phyloP scores from a whole-genome alignment of 2,888 invertebrate genomes.

The Amphipoea oculea region DNA sequence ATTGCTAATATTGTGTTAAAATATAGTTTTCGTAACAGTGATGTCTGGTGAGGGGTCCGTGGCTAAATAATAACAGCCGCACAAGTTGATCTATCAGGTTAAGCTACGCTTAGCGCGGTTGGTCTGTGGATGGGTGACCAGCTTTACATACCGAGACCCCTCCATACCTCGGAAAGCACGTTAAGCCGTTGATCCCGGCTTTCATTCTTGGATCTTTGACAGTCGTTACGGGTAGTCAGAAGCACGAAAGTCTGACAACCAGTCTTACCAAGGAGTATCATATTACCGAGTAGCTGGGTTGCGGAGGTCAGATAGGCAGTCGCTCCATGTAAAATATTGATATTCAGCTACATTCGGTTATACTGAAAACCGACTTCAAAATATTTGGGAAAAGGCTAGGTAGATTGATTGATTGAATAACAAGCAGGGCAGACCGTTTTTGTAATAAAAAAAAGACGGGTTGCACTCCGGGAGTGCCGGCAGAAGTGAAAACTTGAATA shows the following conservation, averaged over 20 bases:
- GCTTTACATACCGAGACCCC: neutral
- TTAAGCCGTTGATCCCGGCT: too few relatives aligned
- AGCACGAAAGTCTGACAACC: neutral
- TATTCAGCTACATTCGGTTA: neutral
- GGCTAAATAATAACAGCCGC: neutral
- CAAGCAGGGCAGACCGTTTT: too few relatives aligned
- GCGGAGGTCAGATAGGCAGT: neutral
- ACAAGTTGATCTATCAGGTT: neutral
- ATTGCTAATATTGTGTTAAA: too few relatives aligned
- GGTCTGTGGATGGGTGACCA: neutral
- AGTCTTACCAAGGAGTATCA: neutral
- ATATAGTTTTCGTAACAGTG: too few relatives aligned
- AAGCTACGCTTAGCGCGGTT: neutral
- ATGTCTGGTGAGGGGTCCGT: neutral
- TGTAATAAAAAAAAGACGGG: too few relatives aligned
- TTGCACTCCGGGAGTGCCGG: too few relatives aligned
- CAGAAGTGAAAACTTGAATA: too few relatives aligned
- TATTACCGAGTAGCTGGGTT: neutral
- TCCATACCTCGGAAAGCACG: neutral
- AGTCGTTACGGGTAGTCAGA: too few relatives aligned
- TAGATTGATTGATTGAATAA: too few relatives aligned
- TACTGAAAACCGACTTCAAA: neutral
- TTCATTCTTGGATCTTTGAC: too few relatives aligned
- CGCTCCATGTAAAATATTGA: neutral
- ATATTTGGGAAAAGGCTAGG: neutral